phyloP scores from a whole-genome alignment of 2,888 invertebrate species.

The Gari tellinella region DNA sequence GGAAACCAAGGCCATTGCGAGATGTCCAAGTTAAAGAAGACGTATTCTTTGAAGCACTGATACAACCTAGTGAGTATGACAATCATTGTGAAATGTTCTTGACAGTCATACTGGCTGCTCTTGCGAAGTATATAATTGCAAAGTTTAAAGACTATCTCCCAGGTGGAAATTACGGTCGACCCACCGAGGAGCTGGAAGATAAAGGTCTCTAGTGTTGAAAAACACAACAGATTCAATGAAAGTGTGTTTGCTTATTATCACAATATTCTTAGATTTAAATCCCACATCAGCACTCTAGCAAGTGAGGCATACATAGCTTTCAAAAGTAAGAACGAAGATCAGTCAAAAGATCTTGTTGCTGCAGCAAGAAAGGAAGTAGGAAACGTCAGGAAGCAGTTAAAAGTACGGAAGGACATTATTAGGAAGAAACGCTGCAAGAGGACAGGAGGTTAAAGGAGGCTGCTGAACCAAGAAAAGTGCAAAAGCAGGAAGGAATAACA shows the following conservation, averaged over 20 bases:
- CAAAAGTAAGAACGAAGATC: not conserved
- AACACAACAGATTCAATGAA: slow-evolving; percentile 32
- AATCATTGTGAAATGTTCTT: slow-evolving; percentile 30
- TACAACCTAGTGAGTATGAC: slow-evolving; percentile 27
- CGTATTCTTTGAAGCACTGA: slow-evolving; percentile 22
- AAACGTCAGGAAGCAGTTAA: slow-evolving; percentile 3
- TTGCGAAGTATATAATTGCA: slow-evolving; percentile 23
- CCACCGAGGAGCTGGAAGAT: slow-evolving; percentile 20
- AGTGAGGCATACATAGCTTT: slow-evolving; percentile 13
- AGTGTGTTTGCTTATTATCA: slow-evolving; percentile 27
- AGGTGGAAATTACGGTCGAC: slow-evolving; percentile 19
- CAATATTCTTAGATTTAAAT: slow-evolving; percentile 28
- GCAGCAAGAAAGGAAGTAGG: slow-evolving; percentile 4
- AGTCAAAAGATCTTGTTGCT: slow-evolving; percentile 1
- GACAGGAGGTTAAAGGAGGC: not conserved
- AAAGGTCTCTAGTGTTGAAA: slow-evolving; percentile 23
- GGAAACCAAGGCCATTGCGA: slow-evolving; percentile 12
- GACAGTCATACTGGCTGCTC: slow-evolving; percentile 13
- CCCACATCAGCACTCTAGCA: slow-evolving; percentile 30
- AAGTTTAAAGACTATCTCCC: slow-evolving; percentile 32
- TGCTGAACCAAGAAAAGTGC: slow-evolving; percentile 5
- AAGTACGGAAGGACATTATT: slow-evolving; percentile 2
- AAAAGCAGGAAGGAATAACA: slow-evolving; percentile 19
- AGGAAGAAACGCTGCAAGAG: slow-evolving; percentile 1
- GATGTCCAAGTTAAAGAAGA: slow-evolving; percentile 36